Evolutionary conservation across 1,140 invertebrate genomes (phyloP).

Genomic region (Drosophila erecta): DNA sequence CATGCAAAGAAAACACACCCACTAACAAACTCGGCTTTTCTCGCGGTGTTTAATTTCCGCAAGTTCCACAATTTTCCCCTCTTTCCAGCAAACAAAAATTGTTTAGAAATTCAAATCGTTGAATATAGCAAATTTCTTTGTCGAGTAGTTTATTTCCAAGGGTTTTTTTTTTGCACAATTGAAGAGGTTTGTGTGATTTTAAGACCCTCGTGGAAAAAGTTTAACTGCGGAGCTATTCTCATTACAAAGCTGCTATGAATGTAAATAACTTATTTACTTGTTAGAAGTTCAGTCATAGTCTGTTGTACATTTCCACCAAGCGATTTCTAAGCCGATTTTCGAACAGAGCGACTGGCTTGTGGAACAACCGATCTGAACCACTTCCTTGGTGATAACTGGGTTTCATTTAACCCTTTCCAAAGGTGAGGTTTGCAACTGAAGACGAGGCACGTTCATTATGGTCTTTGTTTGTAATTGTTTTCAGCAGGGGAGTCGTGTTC

Average conservation of each 20-base stretch:
- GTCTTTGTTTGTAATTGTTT: slow-evolving; percentile 24
- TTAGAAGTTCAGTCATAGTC: too few species aligned
- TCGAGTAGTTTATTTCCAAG: neutral
- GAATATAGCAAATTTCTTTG: neutral
- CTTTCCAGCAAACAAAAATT: neutral
- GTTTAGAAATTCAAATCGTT: neutral
- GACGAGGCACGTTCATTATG: slow-evolving; percentile 44
- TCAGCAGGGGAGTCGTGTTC: slow-evolving; percentile 19
- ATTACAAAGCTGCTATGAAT: neutral
- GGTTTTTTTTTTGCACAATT: too few species aligned
- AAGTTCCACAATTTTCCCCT: slow-evolving; percentile 9
- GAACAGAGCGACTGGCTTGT: neutral
- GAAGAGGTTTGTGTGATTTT: too few species aligned
- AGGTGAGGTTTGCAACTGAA: slow-evolving; percentile 6
- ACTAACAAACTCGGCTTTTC: slow-evolving; percentile 2
- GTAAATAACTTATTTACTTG: too few species aligned
- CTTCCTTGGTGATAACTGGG: neutral
- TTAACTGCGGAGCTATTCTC: neutral
- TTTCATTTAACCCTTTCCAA: slow-evolving; percentile 17
- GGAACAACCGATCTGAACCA: neutral
- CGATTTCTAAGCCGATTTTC: too few species aligned
- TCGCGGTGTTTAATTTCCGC: slow-evolving; percentile 9
- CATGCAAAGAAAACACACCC: slow-evolving; percentile 7
- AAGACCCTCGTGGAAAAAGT: too few species aligned
- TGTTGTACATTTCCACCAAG: too few species aligned